These are phyloP conservation scores for Berghia stephanieae DNA, from an alignment of 1,140 invertebrate genomes.

Conservation along the genomic window DNA sequence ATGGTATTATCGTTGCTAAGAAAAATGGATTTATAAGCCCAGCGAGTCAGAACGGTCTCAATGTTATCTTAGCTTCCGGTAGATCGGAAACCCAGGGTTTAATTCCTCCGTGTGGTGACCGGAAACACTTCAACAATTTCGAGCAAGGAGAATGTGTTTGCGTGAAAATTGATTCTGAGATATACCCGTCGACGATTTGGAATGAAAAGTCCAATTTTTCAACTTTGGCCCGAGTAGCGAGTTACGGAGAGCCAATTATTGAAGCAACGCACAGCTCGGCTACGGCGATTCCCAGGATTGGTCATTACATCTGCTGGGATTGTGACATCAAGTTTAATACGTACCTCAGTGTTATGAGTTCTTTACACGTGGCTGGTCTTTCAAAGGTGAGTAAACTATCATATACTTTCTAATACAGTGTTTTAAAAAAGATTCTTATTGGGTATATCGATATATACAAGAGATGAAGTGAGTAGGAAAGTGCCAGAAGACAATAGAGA, in stretches of 20 bases:
- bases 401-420: background rate
- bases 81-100: conserved; percentile 33
- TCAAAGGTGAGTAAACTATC: conserved; percentile 29
- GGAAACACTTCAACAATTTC: conserved; percentile 33
- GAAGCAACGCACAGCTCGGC: conserved; percentile 18
- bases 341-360: conserved; percentile 38
- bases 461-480: too few species aligned
- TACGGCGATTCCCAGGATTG: conserved; percentile 38
- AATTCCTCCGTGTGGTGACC: conserved; percentile 37
- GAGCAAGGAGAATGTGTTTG: conserved; percentile 36
- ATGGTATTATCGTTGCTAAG: conserved; percentile 42
- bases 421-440: too few species aligned
- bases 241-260: conserved; percentile 28
- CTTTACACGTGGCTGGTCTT: conserved; percentile 41
- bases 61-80: conserved; percentile 31
- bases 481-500: too few species aligned
- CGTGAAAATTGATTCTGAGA: conserved; percentile 22
- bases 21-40: conserved; percentile 38
- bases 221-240: conserved; percentile 33
- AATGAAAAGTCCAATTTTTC: conserved; percentile 29
- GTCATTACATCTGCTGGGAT: conserved; percentile 41
- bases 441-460: too few species aligned
- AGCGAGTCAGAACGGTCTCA: conserved; percentile 34
- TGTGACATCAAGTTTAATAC: conserved; percentile 38
- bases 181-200: conserved; percentile 40